Evolutionary conservation across 2,113 vertebrate genomes (phyloP).

Genomic region (Notothenia rossii): DNA sequence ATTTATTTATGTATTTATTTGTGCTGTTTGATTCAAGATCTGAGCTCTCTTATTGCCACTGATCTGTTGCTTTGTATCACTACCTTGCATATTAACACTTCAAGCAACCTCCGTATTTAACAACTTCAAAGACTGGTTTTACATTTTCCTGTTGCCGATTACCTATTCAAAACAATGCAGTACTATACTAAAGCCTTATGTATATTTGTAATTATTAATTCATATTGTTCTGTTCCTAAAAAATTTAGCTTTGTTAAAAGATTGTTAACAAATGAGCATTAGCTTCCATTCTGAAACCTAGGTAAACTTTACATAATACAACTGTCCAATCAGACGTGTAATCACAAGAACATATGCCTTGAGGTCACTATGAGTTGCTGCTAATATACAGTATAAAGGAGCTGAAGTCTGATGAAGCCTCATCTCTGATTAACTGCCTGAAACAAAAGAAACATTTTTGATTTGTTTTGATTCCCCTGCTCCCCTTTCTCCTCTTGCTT

Average conservation of each 20-base stretch:
- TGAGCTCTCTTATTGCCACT: slow-evolving; percentile 73
- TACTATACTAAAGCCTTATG: slow-evolving; percentile 73
- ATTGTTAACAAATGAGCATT: slow-evolving; percentile 43
- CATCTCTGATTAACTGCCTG: slow-evolving; percentile 29
- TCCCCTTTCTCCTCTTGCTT: slow-evolving; percentile 33
- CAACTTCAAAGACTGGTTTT: slow-evolving; percentile 43
- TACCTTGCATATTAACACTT: slow-evolving; percentile 33
- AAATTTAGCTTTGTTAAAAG: slow-evolving; percentile 33
- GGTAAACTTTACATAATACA: slow-evolving; percentile 19
- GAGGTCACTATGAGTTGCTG: slow-evolving; percentile 47
- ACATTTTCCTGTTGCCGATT: slow-evolving; percentile 47
- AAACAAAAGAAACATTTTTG: slow-evolving; percentile 17
- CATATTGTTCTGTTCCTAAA: slow-evolving; percentile 34
- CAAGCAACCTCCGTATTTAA: slow-evolving; percentile 24
- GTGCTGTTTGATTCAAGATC: slow-evolving; percentile 73
- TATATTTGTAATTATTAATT: slow-evolving; percentile 69
- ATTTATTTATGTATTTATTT: slow-evolving; percentile 61
- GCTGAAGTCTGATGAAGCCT: slow-evolving; percentile 39
- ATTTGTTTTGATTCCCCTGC: slow-evolving; percentile 6
- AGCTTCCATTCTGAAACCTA: slow-evolving; percentile 12
- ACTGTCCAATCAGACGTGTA: slow-evolving; percentile 41
- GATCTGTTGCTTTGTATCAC: slow-evolving; percentile 46
- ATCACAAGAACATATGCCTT: slow-evolving; percentile 49
- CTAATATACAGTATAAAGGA: slow-evolving; percentile 30
- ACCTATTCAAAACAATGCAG: slow-evolving; percentile 64